Evolutionary conservation across 2,888 invertebrate genomes (phyloP).

Genomic region (Stegophylla sp.): DNA sequence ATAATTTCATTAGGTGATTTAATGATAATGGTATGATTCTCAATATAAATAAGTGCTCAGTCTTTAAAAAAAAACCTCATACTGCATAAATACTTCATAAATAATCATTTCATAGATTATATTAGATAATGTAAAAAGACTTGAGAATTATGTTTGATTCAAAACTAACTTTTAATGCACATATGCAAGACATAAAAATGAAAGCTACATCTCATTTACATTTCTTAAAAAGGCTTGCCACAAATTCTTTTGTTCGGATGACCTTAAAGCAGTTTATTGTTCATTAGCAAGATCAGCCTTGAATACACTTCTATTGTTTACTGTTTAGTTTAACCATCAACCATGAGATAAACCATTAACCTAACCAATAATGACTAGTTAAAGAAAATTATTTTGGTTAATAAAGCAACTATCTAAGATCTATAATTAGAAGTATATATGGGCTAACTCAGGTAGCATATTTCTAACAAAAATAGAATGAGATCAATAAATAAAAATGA

Average conservation of each 20-base stretch:
- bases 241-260: not conserved
- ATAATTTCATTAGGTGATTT: no score
- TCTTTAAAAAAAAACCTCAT: not conserved
- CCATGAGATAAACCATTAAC: no score
- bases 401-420: no score
- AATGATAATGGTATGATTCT: no score
- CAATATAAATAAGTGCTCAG: not conserved
- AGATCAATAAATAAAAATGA: no score
- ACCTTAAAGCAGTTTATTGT: not conserved
- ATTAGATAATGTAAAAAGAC: not conserved
- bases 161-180: not conserved
- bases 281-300: not conserved
- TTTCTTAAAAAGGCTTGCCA: not conserved
- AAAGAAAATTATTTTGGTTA: no score
- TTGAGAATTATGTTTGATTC: slow-evolving; percentile 4
- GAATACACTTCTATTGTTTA: not conserved
- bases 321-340: no score
- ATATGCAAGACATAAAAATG: not conserved
- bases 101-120: not conserved
- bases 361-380: no score
- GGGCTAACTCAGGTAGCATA: no score
- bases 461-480: no score
- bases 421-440: no score
- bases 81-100: not conserved
- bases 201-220: not conserved